Evolutionary conservation across 2,797 vertebrate species (phyloP), one percentile per base, ranked within the genome.

Genomic region (Arremon aurantiirostris): DNA sequence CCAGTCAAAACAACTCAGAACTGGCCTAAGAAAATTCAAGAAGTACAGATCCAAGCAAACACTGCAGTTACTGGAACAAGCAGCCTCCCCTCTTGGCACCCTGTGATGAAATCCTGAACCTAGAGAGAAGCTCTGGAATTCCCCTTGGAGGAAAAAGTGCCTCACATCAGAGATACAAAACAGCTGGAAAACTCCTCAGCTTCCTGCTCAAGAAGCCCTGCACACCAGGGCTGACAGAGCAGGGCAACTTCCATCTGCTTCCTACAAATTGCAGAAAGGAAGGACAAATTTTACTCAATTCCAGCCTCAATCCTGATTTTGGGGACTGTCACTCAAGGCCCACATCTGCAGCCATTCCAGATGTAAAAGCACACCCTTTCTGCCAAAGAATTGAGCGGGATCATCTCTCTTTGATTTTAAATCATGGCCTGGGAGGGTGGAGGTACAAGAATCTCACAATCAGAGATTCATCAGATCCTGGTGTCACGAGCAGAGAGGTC

Each of bases 121-220:
- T 59, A 75, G 32, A 94, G 82, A 94, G 82, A 49, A 89, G 73
- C 23, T 26, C 23, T 90, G 93, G 82, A 96, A 95, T 84, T 95
- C 90, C 95, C 94, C 93, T 70, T 52, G 88, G 63, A 95, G 61
- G 82, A 72, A 88, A 87, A 89, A 86, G 65, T 9, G 77, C 52
- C 80, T 93, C 77, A 52, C 12, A 44, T 3, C 0, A 0, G 63
- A 95, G 94, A 95, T 52, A 75, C 32, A 82, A 66, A 94, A 55
- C 92, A 96, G 88, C 94, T 96, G 96, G 90, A 88, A 86, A 91
- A 52, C 77, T 59, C 59, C 60, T 79, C 73, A 88, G 88, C 88
- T 79, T 84, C 66, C 81, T 66, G 66, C 73, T 60, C 88, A 79
- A 89, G 90, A 85, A 93, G 85, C 32, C 11, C 65, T 23, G 80